phyloP scores from a whole-genome alignment of 1,140 invertebrate species.

The Ceratoteleas bidentatus region DNA sequence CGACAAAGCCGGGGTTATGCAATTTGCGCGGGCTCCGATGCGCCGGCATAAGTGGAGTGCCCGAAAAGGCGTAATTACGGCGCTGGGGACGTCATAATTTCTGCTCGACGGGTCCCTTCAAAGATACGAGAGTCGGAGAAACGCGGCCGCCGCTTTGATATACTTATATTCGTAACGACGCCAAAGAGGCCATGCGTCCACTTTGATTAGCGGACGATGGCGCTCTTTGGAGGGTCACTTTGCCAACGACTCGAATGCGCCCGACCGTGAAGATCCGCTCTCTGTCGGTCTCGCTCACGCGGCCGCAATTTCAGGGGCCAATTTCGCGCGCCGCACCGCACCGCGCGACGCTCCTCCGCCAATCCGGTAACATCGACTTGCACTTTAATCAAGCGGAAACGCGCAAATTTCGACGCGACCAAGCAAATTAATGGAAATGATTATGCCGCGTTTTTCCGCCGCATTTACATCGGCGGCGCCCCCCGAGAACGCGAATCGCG shows the following conservation, averaged over 20 bases:
- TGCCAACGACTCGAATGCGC: conserved; percentile 70
- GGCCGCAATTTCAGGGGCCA: conserved; percentile 46
- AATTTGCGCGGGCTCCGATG: conserved; percentile 33
- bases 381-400: conserved; percentile 58
- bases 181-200: conserved; percentile 71
- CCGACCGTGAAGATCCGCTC: conserved; percentile 65
- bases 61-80: conserved; percentile 53
- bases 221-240: conserved; percentile 67
- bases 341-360: conserved; percentile 29
- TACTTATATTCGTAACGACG: conserved; percentile 74
- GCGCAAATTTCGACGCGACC: conserved; percentile 35
- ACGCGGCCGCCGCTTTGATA: conserved; percentile 75
- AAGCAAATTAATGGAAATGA: conserved; percentile 44
- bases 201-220: conserved; percentile 78
- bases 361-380: conserved; percentile 37
- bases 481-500: too few relatives aligned
- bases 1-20: conserved; percentile 31
- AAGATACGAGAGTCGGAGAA: conserved; percentile 75
- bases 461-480: conserved; percentile 25
- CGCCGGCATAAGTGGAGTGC: conserved; percentile 14
- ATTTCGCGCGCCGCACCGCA: conserved; percentile 43
- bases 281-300: conserved; percentile 19
- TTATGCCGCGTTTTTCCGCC: conserved; percentile 38
- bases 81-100: conserved; percentile 76
- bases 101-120: conserved; percentile 74